phyloP scores from a whole-genome alignment of 30 jellyfish, hydroid and myxozoan species.

The Haliclystus octoradiatus region DNA sequence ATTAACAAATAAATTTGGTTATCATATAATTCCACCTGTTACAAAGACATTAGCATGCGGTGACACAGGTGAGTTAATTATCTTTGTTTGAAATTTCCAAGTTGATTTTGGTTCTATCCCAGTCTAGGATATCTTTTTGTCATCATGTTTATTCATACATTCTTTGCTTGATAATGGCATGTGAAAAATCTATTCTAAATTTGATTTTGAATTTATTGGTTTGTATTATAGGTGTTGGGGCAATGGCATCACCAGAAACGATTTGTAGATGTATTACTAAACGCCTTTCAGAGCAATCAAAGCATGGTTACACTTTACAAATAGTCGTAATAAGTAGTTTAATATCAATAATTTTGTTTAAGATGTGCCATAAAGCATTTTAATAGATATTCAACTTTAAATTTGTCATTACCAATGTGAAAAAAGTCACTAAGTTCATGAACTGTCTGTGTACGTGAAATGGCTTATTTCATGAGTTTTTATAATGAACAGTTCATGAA shows the following conservation, averaged over 20 bases:
- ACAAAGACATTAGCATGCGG: conserved; percentile 85
- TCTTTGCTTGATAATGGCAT: too few relatives aligned
- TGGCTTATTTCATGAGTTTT: too few relatives aligned
- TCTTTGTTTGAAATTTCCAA: not conserved
- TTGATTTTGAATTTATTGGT: not conserved
- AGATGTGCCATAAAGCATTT: not conserved
- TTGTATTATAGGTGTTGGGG: not conserved
- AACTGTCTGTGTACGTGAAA: too few relatives aligned
- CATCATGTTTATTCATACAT: too few relatives aligned
- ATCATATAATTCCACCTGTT: conserved; percentile 47
- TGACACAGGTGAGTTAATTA: conserved; percentile 23
- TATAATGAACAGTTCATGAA: too few relatives aligned
- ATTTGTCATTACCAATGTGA: too few relatives aligned
- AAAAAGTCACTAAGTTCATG: too few relatives aligned
- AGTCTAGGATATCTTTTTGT: too few relatives aligned
- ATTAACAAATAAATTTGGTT: conserved; percentile 33
- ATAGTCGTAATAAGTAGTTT: not conserved
- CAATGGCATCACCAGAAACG: not conserved
- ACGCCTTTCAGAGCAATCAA: not conserved
- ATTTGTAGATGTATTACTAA: not conserved
- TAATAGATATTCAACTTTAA: too few relatives aligned
- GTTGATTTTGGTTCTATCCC: too few relatives aligned
- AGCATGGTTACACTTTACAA: not conserved
- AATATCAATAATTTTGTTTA: not conserved
- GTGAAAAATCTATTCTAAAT: too few relatives aligned